Evolutionary conservation across 2,113 vertebrate genomes (phyloP), one percentile per base, ranked within the genome.

Genomic region (Tachysurus vachellii): DNA sequence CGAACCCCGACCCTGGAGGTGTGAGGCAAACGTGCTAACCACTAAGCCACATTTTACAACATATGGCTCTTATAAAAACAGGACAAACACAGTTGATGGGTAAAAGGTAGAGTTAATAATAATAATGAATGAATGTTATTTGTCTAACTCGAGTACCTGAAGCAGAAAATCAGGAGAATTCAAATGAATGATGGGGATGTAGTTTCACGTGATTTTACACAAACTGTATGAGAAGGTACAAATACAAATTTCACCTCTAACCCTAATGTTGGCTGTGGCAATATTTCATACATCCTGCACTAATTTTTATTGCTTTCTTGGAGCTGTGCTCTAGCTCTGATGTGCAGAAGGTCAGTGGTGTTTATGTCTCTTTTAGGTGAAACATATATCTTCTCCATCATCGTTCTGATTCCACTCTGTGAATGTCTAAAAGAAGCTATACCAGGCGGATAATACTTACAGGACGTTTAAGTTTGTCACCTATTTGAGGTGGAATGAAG

Each of bases 381-480:
- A 64, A 64, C 21, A 1, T 57, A 54, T 21, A 1, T 19, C 4
- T 31, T 28, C 2, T 80, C 13, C 7, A 57, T 56, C 77, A 2
- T 23, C 85, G 64, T 26, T 82, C 76, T n/a, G 23, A 56, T 84
- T 53, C 36, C 36, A 54, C 13, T 77, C 56, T 54, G 61, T 59
- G 47, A 56, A 66, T 62, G 14, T 7, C 56, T 70, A 56, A 44
- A 19, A 75, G 80, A 21, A 75, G 19, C 8, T 73, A 31, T 6
- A 82, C 28, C 82, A 61, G 59, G 70, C 61, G 26, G 68, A 17
- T 56, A 26, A 64, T 61, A 57, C 44, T 77, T 59, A 85, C 66
- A 62, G 64, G 61, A 50, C 53, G 59, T 59, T 70, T 23, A 70
- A 68, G 59, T 26, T 54, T 81, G 75, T 81, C 87, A 86, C 83